These are phyloP conservation scores for human DNA, from an alignment of 2,113 vertebrate genomes.

Conservation along the genomic window DNA sequence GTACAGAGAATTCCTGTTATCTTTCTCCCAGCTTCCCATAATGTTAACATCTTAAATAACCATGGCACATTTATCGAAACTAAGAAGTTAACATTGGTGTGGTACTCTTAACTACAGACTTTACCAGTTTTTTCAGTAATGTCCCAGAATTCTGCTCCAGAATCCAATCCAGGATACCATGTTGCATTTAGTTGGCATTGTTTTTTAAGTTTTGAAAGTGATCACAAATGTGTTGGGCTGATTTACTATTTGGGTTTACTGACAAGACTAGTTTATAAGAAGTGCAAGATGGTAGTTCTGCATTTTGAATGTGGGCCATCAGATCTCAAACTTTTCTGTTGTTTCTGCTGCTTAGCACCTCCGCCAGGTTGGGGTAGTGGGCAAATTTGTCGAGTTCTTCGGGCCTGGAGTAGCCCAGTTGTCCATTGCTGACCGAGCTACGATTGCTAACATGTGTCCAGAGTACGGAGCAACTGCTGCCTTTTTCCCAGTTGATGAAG, in stretches of 20 bases:
- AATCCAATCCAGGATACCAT: neutral
- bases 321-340: neutral
- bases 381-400: conserved; percentile 98
- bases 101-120: neutral
- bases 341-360: conserved; percentile 88
- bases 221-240: neutral
- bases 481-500: conserved; percentile 95
- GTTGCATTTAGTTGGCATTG: neutral
- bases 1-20: neutral
- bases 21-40: neutral
- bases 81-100: neutral
- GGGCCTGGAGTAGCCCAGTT: conserved; percentile 94
- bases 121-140: neutral
- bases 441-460: conserved; percentile 99
- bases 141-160: neutral
- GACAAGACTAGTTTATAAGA: neutral
- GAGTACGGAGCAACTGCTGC: conserved; percentile 98
- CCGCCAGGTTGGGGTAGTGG: conserved; percentile 96
- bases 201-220: conserved; percentile 23
- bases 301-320: neutral
- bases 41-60: neutral
- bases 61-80: neutral
- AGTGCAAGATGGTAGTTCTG: neutral
- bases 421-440: conserved; percentile 98
- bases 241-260: neutral